Base-by-base conservation (phyloP, 2,113 vertebrate species). In the Callithrix jacchus region DNA sequence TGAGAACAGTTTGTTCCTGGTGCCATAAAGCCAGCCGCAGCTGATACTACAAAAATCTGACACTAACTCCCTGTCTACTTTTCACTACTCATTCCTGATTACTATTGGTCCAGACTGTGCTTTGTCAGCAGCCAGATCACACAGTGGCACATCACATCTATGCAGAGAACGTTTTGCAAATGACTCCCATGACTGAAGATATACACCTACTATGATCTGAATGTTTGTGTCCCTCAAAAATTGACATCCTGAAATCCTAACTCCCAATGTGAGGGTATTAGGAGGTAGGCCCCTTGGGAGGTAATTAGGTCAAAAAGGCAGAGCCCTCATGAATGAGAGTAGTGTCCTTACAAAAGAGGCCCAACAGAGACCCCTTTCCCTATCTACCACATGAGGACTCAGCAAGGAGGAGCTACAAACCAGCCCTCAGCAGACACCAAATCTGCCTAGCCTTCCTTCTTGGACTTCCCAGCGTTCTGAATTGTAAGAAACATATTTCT, bases 131-230 rank as follows among this genome's bases (percentile, higher is more conserved):
- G 66, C 13, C 42, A 95, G 40, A 74, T 32, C 42, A 76, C n/a
- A 71, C 3, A 45, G 37, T 30, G 37, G 40, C 74, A 54, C 54
- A 47, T 61, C 87, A 54, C 42, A 73, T 30, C 47, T 70, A 61
- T 7, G 18, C 40, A 93, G n/a, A 90, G 71, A 95, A 76, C 13
- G 16, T 35, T 91, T 87, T 95, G 20, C 37, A 94, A 81, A 70
- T 93, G 49, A 76, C 70, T 80, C 52, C 21, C 42, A 70, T 45
- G 80, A 87, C 77, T 66, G 7, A 84, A 95, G 89, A 32, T 47
- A 91, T 40, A 49, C 18, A 84, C 32, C 58, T 7, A 25, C 27
- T 70, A 52, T 52, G 30, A 40, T 61, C 32, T 82, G 25, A 71
- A 81, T 5, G 40, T 54, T 10, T 84, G 16, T 54, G 42, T 76